phyloP scores from a whole-genome alignment of 2,888 invertebrate species.

The Caenorhabditis sulstoni region DNA sequence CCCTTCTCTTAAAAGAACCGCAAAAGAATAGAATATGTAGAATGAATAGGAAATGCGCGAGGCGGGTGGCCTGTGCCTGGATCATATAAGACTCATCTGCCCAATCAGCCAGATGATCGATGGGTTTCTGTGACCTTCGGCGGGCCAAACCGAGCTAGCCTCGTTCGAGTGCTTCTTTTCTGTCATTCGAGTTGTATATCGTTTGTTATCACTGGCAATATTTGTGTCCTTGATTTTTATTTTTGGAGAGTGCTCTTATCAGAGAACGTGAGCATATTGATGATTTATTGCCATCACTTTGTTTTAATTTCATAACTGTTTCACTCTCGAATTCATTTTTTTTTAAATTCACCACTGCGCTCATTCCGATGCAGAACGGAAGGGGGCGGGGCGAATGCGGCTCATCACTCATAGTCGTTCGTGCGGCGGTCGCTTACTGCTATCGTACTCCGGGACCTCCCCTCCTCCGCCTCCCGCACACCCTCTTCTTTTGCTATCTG shows the following conservation, averaged over 20 bases:
- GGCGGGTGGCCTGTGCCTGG: conserved; percentile 44
- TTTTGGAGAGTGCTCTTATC: conserved; percentile 43
- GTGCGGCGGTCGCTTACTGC: conserved; percentile 16
- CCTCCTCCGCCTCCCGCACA: conserved; percentile 15
- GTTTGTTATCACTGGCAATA: not conserved
- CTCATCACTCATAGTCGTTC: conserved; percentile 28
- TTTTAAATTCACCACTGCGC: too few species aligned
- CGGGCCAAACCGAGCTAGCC: conserved; percentile 28
- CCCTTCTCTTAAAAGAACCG: conserved; percentile 9
- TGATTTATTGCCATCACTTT: conserved; percentile 44
- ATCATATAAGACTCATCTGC: conserved; percentile 64
- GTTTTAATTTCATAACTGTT: conserved; percentile 12
- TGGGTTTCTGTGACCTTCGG: conserved; percentile 55
- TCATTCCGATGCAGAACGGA: too few species aligned
- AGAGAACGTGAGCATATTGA: conserved; percentile 36
- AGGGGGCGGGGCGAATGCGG: conserved; percentile 51
- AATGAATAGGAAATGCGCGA: conserved; percentile 48
- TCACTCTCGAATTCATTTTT: not conserved
- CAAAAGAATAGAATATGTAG: conserved; percentile 39
- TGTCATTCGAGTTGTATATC: not conserved
- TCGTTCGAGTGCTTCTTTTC: conserved; percentile 13
- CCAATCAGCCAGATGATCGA: conserved; percentile 56
- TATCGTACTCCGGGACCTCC: conserved; percentile 40
- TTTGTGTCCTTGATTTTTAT: not conserved
- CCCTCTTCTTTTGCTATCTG: not conserved